Evolutionary conservation across 2,888 invertebrate genomes (phyloP).

Genomic region (Conops quadrifasciatus): DNA sequence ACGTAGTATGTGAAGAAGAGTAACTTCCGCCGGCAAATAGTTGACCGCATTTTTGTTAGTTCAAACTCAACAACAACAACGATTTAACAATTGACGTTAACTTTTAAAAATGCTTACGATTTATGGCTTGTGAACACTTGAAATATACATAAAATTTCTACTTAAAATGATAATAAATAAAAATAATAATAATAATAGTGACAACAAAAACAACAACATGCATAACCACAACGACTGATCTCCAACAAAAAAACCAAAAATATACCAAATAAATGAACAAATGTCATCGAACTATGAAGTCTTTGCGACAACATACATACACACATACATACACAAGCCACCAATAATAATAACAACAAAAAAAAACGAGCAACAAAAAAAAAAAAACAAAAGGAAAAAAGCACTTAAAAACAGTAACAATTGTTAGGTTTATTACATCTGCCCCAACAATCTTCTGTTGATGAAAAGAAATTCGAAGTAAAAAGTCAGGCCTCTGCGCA

Average conservation of each 20-base stretch:
- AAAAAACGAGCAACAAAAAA: not conserved
- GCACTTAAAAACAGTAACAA: not conserved
- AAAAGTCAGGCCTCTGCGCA: not conserved
- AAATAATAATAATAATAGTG: not conserved
- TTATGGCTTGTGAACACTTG: slow-evolving; percentile 26
- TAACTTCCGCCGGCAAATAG: too few relatives aligned
- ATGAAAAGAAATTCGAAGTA: slow-evolving; percentile 25
- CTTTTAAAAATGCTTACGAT: slow-evolving; percentile 17
- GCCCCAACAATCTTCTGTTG: slow-evolving; percentile 14
- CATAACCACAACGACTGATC: not conserved
- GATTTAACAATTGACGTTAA: slow-evolving; percentile 17
- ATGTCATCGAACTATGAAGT: slow-evolving; percentile 34
- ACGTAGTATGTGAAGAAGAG: too few relatives aligned
- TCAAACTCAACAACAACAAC: not conserved
- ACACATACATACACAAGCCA: not conserved
- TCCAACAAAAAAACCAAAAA: not conserved
- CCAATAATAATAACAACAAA: slow-evolving; percentile 1
- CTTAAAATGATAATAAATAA: not conserved
- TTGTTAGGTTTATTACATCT: not conserved
- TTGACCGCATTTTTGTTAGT: not conserved
- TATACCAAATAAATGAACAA: slow-evolving; percentile 17
- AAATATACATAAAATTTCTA: slow-evolving; percentile 9
- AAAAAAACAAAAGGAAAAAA: not conserved
- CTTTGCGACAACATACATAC: not conserved
- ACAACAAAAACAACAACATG: not conserved